Percentiles rank a stretch among this genome's conserved stretches.
Conservation (phyloP, 1,140 invertebrate genomes). For the Doryteuthis pealeii region DNA sequence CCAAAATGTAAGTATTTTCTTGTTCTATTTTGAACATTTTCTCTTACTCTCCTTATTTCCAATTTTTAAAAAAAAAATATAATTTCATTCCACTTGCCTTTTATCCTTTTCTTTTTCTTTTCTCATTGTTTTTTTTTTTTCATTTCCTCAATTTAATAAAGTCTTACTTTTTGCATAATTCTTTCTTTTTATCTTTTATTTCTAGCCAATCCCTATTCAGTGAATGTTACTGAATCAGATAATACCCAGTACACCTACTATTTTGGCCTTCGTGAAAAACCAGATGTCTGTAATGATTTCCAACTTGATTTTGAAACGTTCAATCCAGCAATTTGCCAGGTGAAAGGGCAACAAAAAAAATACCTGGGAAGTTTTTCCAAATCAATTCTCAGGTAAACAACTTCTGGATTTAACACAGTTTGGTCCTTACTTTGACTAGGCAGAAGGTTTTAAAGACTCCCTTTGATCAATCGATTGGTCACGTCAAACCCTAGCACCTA, state of each 20-base stretch:
- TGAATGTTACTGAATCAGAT: neutral
- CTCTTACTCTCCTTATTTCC: neutral
- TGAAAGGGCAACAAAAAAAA: conserved; percentile 21
- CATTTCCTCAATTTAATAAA: neutral
- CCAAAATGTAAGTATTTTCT: conserved; percentile 24
- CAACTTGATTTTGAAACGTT: conserved; percentile 14
- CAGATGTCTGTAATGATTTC: conserved; percentile 35
- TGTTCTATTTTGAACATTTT: too few species aligned
- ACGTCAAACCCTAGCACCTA: too few species aligned
- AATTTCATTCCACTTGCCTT: too few species aligned
- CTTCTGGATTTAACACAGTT: too few species aligned
- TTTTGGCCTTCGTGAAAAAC: conserved; percentile 44
- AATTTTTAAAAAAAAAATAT: too few species aligned
- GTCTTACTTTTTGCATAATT: neutral
- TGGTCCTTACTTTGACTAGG: too few species aligned
- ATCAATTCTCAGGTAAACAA: too few species aligned
- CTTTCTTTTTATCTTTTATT: too few species aligned
- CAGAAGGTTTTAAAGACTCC: too few species aligned
- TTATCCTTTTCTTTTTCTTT: too few species aligned
- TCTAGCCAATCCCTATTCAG: neutral
- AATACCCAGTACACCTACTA: conserved; percentile 30
- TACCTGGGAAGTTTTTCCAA: conserved; percentile 21
- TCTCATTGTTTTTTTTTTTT: too few species aligned
- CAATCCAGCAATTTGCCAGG: conserved; percentile 39
- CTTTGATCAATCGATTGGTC: too few species aligned